These are phyloP conservation scores for Tolmerus cingulatus DNA, from an alignment of 2,888 invertebrate genomes.

Conservation along the genomic window DNA sequence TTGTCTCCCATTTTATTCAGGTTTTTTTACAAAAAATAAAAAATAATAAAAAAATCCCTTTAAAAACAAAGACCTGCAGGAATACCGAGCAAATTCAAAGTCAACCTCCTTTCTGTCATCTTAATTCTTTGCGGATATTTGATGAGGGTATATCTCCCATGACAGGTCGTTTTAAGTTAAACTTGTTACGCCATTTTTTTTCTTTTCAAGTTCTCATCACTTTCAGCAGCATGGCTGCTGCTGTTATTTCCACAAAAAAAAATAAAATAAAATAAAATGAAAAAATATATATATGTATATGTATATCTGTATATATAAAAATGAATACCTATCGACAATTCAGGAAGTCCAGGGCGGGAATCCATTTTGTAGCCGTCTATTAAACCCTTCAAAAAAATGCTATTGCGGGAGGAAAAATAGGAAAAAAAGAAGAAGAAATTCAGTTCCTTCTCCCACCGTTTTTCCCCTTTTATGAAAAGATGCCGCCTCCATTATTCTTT, in stretches of 20 bases:
- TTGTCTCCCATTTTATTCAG: not conserved
- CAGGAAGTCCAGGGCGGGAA: not conserved
- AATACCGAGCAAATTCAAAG: constrained; percentile 17
- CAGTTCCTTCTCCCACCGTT: not conserved
- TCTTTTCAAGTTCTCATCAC: constrained; percentile 4
- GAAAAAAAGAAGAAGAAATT: not conserved
- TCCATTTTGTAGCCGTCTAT: not conserved
- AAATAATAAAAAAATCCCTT: not conserved
- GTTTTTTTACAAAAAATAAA: not conserved
- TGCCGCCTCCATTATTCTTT: constrained; percentile 1
- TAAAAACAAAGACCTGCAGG: constrained; percentile 6
- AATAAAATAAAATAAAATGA: not conserved
- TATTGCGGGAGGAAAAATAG: not conserved
- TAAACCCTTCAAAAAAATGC: not conserved
- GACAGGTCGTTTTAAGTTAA: constrained; percentile 32
- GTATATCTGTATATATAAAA: not conserved
- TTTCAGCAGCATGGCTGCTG: not conserved
- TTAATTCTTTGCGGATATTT: constrained; percentile 7
- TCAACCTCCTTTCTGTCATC: constrained; percentile 11
- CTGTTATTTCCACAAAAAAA: not conserved
- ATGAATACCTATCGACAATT: not conserved
- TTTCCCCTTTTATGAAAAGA: not conserved
- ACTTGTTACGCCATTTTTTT: constrained; percentile 16
- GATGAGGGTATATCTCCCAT: constrained; percentile 25
- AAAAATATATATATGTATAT: too few species aligned